Evolutionary conservation across 2,113 vertebrate genomes (phyloP).

Genomic region (Microcebus jonahi): DNA sequence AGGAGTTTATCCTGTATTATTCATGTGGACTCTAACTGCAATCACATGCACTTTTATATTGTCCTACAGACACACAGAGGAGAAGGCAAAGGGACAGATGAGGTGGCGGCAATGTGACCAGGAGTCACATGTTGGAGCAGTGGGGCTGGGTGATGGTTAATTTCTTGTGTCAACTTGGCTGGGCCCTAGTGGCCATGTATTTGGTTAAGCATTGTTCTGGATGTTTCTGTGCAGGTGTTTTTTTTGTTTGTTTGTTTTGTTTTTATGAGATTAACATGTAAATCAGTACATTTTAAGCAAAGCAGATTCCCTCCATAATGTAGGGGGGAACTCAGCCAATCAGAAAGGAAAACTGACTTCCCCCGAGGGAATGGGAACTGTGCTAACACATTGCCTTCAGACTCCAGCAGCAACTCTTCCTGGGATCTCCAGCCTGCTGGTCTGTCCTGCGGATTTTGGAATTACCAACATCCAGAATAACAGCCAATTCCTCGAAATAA

Average conservation of each 20-base stretch:
- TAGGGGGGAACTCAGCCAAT: background rate
- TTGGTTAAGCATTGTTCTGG: background rate
- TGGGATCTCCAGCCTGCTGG: background rate
- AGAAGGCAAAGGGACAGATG: background rate
- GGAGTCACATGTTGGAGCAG: background rate
- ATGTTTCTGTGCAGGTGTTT: background rate
- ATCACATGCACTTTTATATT: background rate
- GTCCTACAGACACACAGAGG: background rate
- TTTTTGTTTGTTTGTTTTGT: too few species aligned
- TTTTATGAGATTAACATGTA: background rate
- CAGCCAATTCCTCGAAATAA: background rate
- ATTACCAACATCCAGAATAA: background rate
- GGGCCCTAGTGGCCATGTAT: background rate
- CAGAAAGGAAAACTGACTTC: background rate
- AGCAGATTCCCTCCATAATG: background rate
- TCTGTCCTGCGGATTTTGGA: background rate
- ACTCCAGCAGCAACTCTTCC: background rate
- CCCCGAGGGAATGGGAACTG: rapidly evolving
- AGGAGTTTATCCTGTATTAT: background rate
- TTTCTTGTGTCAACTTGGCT: background rate
- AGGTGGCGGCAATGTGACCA: background rate
- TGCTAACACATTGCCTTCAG: background rate
- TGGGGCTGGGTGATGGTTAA: background rate
- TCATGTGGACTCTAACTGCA: background rate
- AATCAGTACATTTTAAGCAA: background rate